These are phyloP conservation scores for Capromys pilorides DNA, from an alignment of 2,797 vertebrate genomes.

Conservation along the genomic window DNA sequence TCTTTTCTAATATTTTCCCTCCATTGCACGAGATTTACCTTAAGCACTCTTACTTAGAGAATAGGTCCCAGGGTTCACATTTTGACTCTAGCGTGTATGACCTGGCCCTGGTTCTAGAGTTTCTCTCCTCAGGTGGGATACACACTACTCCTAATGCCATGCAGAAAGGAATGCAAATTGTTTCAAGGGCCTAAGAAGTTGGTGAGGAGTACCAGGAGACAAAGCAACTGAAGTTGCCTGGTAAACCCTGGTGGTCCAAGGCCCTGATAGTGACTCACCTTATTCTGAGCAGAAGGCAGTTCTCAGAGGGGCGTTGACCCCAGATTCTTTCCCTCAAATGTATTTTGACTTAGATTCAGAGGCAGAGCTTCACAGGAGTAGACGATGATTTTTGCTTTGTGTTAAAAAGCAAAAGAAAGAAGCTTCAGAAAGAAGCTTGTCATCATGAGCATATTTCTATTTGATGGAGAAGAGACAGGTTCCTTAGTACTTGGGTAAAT, in stretches of 20 bases:
- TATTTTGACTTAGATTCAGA: slow-evolving; percentile 18
- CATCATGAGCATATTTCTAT: slow-evolving; percentile 13
- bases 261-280: background rate
- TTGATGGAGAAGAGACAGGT: slow-evolving; percentile 21
- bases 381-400: slow-evolving; percentile 6
- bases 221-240: background rate
- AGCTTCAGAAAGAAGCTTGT: background rate
- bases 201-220: background rate
- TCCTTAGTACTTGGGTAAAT: background rate
- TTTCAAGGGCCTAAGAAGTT: background rate
- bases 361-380: background rate
- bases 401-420: background rate
- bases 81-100: background rate
- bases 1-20: background rate
- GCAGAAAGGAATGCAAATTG: background rate
- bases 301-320: background rate
- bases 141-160: background rate
- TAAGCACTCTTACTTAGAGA: background rate
- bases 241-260: background rate
- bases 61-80: background rate
- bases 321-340: background rate
- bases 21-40: background rate
- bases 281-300: background rate
- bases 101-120: background rate
- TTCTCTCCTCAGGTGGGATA: background rate